Percentiles rank a stretch among this genome's conserved stretches.
Conservation (phyloP, 2,888 invertebrate genomes). For the Apomyelois bistriatella region DNA sequence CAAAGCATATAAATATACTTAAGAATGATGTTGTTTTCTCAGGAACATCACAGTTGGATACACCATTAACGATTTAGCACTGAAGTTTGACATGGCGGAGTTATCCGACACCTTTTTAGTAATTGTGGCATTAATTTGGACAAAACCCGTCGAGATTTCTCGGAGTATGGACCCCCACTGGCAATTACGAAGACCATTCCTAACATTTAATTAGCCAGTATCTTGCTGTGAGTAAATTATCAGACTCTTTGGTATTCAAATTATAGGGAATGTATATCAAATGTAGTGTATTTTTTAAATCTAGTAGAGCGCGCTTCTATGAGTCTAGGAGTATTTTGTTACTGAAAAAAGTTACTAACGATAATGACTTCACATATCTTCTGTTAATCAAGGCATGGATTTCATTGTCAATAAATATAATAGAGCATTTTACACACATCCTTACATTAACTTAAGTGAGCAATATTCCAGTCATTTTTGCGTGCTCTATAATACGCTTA, state of each 20-base stretch:
- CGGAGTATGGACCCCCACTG: neutral
- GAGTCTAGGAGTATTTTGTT: too few relatives aligned
- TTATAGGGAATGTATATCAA: conserved; percentile 4
- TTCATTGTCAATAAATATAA: too few relatives aligned
- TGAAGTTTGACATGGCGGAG: neutral
- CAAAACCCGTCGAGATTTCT: neutral
- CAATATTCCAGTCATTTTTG: neutral
- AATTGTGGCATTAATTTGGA: conserved; percentile 3
- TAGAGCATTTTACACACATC: too few relatives aligned
- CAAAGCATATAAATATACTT: neutral
- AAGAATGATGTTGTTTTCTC: neutral
- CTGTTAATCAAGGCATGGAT: too few relatives aligned
- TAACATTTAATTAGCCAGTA: conserved; percentile 9
- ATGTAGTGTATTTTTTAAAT: neutral
- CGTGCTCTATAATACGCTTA: neutral
- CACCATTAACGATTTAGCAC: neutral
- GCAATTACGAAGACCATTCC: neutral
- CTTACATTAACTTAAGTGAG: too few relatives aligned
- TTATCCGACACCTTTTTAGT: neutral
- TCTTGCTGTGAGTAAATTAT: conserved; percentile 12
- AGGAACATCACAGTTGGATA: neutral
- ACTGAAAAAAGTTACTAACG: too few relatives aligned
- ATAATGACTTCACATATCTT: too few relatives aligned
- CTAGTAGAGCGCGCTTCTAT: neutral
- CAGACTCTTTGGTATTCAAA: conserved; percentile 6